Evolutionary conservation across 2,797 vertebrate genomes (phyloP).

Genomic region (Mionectes olivaceus): DNA sequence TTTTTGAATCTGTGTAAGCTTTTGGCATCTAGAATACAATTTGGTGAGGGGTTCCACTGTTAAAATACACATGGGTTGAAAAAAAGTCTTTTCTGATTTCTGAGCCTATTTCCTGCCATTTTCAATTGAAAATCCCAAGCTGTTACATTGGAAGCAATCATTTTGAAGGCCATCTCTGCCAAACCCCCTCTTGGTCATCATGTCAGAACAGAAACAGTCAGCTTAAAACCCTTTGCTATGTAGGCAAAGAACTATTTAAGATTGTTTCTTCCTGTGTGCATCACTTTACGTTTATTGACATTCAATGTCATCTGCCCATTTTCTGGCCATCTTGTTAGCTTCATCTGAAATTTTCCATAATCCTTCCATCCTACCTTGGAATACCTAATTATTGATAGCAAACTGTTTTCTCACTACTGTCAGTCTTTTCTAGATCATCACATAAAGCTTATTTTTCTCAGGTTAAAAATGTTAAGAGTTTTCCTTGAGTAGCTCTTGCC

Average conservation of each 20-base stretch:
- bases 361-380: background rate
- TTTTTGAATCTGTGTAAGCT: constrained; percentile 8
- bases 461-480: background rate
- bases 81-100: constrained; percentile 7
- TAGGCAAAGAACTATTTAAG: background rate
- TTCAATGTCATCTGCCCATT: background rate
- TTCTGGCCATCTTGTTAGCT: background rate
- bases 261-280: background rate
- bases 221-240: background rate
- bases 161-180: background rate
- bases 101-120: background rate
- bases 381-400: background rate
- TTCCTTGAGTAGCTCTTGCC: background rate
- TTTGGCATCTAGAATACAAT: background rate
- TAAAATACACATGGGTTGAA: background rate
- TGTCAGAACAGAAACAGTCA: background rate
- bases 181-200: background rate
- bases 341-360: background rate
- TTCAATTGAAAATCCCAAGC: background rate
- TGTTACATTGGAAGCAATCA: background rate
- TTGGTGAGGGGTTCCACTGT: constrained; percentile 17
- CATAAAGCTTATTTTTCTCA: background rate
- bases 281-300: background rate
- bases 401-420: background rate
- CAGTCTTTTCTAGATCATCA: background rate